Conservation (phyloP, 2,113 vertebrate species). For the Crotophaga sulcirostris region DNA sequence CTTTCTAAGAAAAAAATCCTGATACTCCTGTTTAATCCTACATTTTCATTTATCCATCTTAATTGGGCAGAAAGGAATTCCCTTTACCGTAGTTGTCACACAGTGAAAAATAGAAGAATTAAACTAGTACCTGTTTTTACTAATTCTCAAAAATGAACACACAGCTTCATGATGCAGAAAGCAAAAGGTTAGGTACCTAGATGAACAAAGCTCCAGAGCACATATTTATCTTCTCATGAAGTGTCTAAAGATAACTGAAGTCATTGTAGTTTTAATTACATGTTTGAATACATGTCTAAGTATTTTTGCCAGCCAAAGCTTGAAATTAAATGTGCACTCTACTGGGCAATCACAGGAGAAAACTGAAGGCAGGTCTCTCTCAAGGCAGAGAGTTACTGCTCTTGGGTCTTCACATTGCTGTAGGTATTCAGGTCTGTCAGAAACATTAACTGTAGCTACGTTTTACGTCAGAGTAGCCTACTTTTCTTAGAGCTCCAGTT, state of each 20-base stretch:
- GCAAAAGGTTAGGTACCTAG: neutral
- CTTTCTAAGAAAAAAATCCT: neutral
- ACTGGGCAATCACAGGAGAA: neutral
- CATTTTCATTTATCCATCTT: neutral
- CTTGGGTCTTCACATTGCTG: neutral
- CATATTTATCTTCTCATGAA: neutral
- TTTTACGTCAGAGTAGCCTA: neutral
- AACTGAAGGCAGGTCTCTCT: neutral
- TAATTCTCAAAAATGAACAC: neutral
- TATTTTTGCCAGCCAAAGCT: neutral
- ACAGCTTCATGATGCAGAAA: neutral
- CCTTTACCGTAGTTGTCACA: neutral
- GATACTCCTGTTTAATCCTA: neutral
- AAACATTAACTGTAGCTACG: neutral
- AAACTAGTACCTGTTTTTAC: neutral
- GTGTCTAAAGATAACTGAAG: neutral
- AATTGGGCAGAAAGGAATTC: neutral
- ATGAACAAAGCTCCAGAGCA: neutral
- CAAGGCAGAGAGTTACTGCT: neutral
- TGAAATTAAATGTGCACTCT: neutral
- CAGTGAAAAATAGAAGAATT: neutral
- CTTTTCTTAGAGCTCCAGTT: neutral
- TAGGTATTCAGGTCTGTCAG: neutral
- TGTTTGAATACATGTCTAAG: neutral
- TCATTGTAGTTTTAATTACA: neutral